Conservation (phyloP, 2,888 invertebrate genomes). For the Volucella bombylans region DNA sequence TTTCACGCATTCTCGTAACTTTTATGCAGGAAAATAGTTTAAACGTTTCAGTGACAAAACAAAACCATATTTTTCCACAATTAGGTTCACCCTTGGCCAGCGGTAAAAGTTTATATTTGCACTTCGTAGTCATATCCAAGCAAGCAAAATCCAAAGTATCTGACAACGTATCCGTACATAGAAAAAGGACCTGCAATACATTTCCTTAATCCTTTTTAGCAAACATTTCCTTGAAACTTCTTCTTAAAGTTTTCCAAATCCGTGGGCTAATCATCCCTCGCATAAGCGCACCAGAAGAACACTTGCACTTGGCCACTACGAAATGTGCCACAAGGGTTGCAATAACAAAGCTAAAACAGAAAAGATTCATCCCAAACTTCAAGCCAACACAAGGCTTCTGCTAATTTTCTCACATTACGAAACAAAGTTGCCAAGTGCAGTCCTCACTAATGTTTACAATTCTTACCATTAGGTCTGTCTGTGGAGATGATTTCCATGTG, state of each 20-base stretch:
- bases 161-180: not conserved
- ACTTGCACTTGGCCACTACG: constrained; percentile 18
- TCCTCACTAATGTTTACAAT: constrained; percentile 35
- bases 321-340: constrained; percentile 21
- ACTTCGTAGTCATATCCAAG: too few species aligned
- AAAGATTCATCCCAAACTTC: constrained; percentile 15
- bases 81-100: too few species aligned
- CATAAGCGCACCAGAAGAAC: not conserved
- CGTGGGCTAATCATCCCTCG: constrained; percentile 4
- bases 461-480: constrained; percentile 39
- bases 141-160: too few species aligned
- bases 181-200: not conserved
- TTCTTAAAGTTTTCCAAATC: not conserved
- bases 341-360: not conserved
- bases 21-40: too few species aligned
- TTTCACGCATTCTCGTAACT: too few species aligned
- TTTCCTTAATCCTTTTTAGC: not conserved
- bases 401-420: constrained; percentile 53
- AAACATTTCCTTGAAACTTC: not conserved
- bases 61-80: too few species aligned
- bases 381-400: constrained; percentile 43
- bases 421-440: constrained; percentile 31
- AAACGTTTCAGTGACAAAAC: too few species aligned
- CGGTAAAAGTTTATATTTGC: too few species aligned
- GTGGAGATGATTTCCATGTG: constrained; percentile 54